Percentiles rank a stretch among this genome's conserved stretches.
Conservation (phyloP, 2,888 invertebrate species). For the Eurytoma adleriae region DNA sequence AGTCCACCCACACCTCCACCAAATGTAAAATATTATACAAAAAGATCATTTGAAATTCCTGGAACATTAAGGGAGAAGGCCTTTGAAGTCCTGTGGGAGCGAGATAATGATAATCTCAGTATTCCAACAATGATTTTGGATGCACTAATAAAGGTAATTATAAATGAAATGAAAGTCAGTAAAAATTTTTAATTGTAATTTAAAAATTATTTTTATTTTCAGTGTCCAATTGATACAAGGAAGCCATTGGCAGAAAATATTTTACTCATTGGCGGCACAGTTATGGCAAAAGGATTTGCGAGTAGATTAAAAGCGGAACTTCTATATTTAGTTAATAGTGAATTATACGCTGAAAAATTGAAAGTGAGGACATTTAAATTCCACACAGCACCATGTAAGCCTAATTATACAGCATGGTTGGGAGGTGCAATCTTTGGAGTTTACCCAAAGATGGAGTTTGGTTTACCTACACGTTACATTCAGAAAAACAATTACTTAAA, state of each 20-base stretch:
- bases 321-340: conserved; percentile 80
- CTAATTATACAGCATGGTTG: conserved; percentile 91
- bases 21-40: conserved; percentile 82
- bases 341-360: conserved; percentile 81
- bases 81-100: conserved; percentile 90
- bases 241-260: conserved; percentile 88
- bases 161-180: not conserved
- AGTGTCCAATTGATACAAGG: conserved; percentile 91
- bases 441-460: no score
- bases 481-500: conserved; percentile 86
- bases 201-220: conserved; percentile 57
- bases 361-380: conserved; percentile 85
- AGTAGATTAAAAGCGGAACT: conserved; percentile 89
- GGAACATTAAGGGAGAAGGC: conserved; percentile 87
- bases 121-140: conserved; percentile 91
- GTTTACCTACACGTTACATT: conserved; percentile 83
- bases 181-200: conserved; percentile 3
- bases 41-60: conserved; percentile 81
- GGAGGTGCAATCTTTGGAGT: conserved; percentile 90
- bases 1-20: conserved; percentile 79
- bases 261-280: conserved; percentile 91
- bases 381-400: conserved; percentile 87
- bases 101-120: conserved; percentile 89
- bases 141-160: conserved; percentile 82
- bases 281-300: conserved; percentile 89